Base-by-base conservation (phyloP, 2,888 invertebrate species). In the Apoda limacodes region DNA sequence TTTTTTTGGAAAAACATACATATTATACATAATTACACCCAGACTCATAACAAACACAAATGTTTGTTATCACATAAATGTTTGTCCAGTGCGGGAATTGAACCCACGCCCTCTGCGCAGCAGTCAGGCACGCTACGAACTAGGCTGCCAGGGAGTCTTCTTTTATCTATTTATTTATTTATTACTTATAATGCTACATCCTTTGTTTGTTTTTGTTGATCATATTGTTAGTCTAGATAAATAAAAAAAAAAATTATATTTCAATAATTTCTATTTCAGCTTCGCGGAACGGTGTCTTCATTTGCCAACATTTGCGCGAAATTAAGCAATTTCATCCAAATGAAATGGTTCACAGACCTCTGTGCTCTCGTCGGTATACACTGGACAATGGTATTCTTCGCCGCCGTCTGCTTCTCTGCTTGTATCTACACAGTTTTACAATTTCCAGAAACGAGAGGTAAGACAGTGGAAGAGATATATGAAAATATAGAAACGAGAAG, bases 231-330 rank as follows among this genome's bases (percentile, higher is more conserved):
- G n/a, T n/a, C n/a, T n/a, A n/a, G n/a, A n/a, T n/a, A n/a, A n/a
- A n/a, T n/a, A n/a, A n/a, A n/a, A n/a, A n/a, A n/a, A n/a, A n/a
- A 17, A 17, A 17, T 17, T 17, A 17, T 17, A 7, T 17, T 20
- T 12, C 5, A n/a, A 6, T 11, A 1, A 11, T 9, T 9, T 15
- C 1, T 13, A 9, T 63, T 64, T 3, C 63, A 80, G 78, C 51
- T 76, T 2, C 67, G 78, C 1, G 75, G 78, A 15, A 75, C 71
- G 13, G 78, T 80, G 3, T 75, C 76, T 2, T 58, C 78, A 0
- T 61, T 76, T 39, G 69, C 76, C 5, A 80, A 76, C 59, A 62
- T 75, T 10, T 64, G 66, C 42, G 72, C 76, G 0, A 78, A 80
- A 45, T 51, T 75, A 32, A 74, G 74, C 53, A 80, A 78, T 50